Conservation (phyloP, 1,140 invertebrate species). For the Andricus grossulariae region DNA sequence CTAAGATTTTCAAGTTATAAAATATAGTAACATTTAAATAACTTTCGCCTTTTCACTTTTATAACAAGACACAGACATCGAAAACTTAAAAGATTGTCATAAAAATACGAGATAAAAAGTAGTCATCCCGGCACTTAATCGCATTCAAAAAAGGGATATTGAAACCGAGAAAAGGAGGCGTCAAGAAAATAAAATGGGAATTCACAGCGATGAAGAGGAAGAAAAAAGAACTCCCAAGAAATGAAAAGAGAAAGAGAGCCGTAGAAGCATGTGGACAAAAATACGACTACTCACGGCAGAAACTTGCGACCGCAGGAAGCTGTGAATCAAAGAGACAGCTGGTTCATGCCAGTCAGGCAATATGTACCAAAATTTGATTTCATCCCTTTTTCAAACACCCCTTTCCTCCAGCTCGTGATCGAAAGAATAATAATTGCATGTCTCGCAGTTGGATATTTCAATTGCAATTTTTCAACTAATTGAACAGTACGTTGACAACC, state of each 20-base stretch:
- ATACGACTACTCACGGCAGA: slow-evolving; percentile 54
- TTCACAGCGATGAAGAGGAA: slow-evolving; percentile 39
- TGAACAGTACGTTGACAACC: neutral
- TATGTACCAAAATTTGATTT: slow-evolving; percentile 55
- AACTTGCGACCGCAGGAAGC: slow-evolving; percentile 58
- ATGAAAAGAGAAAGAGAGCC: slow-evolving; percentile 44
- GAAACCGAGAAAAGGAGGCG: slow-evolving; percentile 33
- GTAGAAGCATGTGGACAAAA: slow-evolving; percentile 57
- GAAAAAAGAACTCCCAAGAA: slow-evolving; percentile 33
- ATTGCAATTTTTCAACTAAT: neutral
- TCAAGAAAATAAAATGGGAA: slow-evolving; percentile 31
- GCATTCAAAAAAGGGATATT: slow-evolving; percentile 36
- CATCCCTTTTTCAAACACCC: slow-evolving; percentile 33
- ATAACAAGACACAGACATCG: neutral
- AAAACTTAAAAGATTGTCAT: neutral
- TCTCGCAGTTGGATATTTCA: slow-evolving; percentile 6
- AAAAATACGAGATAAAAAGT: slow-evolving; percentile 9
- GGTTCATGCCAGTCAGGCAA: slow-evolving; percentile 48
- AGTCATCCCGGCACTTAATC: neutral
- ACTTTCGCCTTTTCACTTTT: too few relatives aligned
- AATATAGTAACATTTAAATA: too few relatives aligned
- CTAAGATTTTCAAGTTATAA: too few relatives aligned
- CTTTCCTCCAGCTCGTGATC: slow-evolving; percentile 25
- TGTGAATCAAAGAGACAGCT: slow-evolving; percentile 70
- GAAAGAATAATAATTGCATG: slow-evolving; percentile 20